Base-by-base conservation (phyloP, 2,797 vertebrate species). In the Tokudaia tokunoshimensis region DNA sequence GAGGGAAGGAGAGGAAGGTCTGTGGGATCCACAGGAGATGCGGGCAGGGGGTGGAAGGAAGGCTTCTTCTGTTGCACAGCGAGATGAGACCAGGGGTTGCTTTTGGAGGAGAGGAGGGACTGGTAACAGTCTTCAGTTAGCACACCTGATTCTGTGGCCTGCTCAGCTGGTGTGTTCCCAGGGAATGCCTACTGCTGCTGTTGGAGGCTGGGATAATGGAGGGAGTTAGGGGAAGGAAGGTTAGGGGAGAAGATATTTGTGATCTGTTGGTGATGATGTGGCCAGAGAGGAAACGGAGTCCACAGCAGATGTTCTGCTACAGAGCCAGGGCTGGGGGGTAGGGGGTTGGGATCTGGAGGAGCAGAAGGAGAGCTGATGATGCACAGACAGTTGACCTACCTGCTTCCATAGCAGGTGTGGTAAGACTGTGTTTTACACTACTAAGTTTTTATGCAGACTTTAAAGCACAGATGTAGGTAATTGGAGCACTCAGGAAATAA, bases 401-500 rank as follows among this genome's bases (percentile, higher is more conserved):
- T 65, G 61, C 61, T 85, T 67, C 61, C 44, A 24, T 65, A 31
- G 47, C 19, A 85, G 61, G 14, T 29, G 37, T 31, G 14, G 3
- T 65, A 67, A 67, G 61, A 67, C 6, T 24, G 15, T 75, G 79
- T 52, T 57, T 86, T 86, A 65, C 75, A 50, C 26, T 34, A 47
- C 44, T 19, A 44, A 72, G 79, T 76, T 67, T 59, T 90, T 81
- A 65, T 63, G 59, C 76, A 67, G 14, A 57, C 90, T 57, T 13
- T 50, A 86, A 67, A 67, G 31, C 8, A 50, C 37, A 94, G 57
- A n/a, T 75, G 55, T 59, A 41, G 76, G 74, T 34, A 87, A 94
- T 91, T 91, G 61, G 67, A 91, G 63, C 57, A 80, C 47, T 80
- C 19, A 76, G 57, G 50, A 70, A 75, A 81, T 41, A 93, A 88